Conservation (phyloP, 2,113 vertebrate genomes). For the Bufo gargarizans region DNA sequence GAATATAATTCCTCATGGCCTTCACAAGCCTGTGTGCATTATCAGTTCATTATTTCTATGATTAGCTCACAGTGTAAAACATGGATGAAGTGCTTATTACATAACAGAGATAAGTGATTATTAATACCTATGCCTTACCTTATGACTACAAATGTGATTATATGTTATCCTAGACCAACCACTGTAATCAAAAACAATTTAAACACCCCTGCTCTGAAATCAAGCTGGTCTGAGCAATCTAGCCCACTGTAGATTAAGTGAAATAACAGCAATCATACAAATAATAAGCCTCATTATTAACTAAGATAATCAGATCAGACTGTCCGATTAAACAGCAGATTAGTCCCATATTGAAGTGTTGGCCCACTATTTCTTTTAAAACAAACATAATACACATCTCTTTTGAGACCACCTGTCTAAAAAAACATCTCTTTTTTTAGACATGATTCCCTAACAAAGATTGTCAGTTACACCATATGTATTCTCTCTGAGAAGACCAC, state of each 20-base stretch:
- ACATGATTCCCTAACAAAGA: too few species aligned
- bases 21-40: background rate
- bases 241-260: background rate
- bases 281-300: background rate
- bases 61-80: background rate
- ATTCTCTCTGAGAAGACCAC: too few species aligned
- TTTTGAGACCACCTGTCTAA: too few species aligned
- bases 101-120: slow-evolving; percentile 6
- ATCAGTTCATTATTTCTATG: background rate
- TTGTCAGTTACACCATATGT: too few species aligned
- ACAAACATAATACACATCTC: too few species aligned
- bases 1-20: background rate
- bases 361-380: background rate
- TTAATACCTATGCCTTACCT: background rate
- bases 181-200: slow-evolving; percentile 22
- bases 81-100: background rate
- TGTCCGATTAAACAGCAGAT: background rate
- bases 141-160: slow-evolving; percentile 4
- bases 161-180: background rate
- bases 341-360: background rate
- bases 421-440: too few species aligned
- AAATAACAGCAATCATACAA: slow-evolving; percentile 3
- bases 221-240: background rate
- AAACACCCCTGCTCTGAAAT: slow-evolving; percentile 27
- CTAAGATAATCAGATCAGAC: background rate